Conservation (phyloP, 2,797 vertebrate species). For the Perodicticus potto region DNA sequence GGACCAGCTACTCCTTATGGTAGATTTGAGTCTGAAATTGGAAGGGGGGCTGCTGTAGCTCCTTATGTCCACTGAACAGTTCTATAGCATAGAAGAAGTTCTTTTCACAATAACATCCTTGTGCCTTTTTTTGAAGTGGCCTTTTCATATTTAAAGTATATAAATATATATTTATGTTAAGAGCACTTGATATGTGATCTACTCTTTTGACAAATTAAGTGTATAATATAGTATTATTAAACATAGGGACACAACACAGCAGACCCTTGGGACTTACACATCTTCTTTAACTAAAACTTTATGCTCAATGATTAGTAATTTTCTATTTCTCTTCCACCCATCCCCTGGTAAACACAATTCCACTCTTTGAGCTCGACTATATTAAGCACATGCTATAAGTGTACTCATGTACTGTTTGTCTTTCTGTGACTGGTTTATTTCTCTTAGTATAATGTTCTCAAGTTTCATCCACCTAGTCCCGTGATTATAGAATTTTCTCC, state of each 20-base stretch:
- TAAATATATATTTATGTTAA: not conserved
- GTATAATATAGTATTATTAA: not conserved
- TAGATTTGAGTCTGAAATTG: not conserved
- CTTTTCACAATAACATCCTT: not conserved
- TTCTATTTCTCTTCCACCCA: not conserved
- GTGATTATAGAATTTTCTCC: not conserved
- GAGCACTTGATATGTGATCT: not conserved
- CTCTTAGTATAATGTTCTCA: not conserved
- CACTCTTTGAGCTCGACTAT: not conserved
- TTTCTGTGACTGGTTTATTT: not conserved
- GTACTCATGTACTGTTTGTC: not conserved
- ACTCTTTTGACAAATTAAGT: not conserved
- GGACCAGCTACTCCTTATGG: not conserved
- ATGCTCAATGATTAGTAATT: not conserved
- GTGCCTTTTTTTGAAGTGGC: not conserved
- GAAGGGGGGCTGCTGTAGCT: not conserved
- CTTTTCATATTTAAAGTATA: not conserved
- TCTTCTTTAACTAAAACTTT: not conserved
- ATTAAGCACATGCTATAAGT: not conserved
- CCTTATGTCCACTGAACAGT: not conserved
- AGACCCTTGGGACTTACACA: not conserved
- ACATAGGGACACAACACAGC: not conserved
- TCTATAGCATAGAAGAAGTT: not conserved
- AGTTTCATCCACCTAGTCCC: not conserved
- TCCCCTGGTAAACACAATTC: not conserved